These are phyloP conservation scores for Syngnathus typhle DNA, from an alignment of 2,113 vertebrate genomes.

Conservation along the genomic window DNA sequence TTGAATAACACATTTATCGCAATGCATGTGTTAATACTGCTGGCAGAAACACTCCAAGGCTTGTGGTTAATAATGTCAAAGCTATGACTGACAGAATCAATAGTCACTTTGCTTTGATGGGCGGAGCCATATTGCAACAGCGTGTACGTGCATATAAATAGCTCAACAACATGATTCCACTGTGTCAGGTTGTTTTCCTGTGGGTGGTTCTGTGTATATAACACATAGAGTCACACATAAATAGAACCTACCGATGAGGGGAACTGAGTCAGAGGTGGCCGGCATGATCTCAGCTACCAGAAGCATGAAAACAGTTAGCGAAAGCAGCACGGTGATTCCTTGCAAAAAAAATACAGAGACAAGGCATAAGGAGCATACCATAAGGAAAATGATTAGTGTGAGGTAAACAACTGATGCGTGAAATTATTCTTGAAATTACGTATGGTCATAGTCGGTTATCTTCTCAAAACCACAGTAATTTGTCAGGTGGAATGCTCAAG, in stretches of 20 bases:
- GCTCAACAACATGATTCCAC: not conserved
- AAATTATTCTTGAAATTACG: slow-evolving; percentile 40
- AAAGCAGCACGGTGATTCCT: slow-evolving; percentile 85
- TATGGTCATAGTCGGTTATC: slow-evolving; percentile 37
- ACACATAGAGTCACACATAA: not conserved
- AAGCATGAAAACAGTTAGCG: slow-evolving; percentile 84
- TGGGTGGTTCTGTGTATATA: not conserved
- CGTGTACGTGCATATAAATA: not conserved
- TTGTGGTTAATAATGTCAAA: not conserved
- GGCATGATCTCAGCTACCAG: slow-evolving; percentile 88
- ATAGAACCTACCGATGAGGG: slow-evolving; percentile 76
- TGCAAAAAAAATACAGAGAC: slow-evolving; percentile 19
- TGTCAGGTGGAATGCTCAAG: slow-evolving; percentile 27
- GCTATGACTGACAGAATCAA: not conserved
- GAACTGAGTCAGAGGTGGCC: slow-evolving; percentile 83
- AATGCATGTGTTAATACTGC: slow-evolving; percentile 10
- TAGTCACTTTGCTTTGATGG: not conserved
- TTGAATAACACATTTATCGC: slow-evolving; percentile 11
- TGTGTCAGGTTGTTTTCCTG: not conserved
- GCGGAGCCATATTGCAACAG: not conserved
- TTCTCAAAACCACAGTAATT: slow-evolving; percentile 32
- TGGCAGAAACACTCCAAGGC: slow-evolving; percentile 2
- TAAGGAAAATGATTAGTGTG: slow-evolving; percentile 25
- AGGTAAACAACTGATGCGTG: slow-evolving; percentile 33
- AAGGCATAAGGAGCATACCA: slow-evolving; percentile 5